phyloP scores from a whole-genome alignment of 35 echinoderm and acorn worm species.

The Diadema setosum region DNA sequence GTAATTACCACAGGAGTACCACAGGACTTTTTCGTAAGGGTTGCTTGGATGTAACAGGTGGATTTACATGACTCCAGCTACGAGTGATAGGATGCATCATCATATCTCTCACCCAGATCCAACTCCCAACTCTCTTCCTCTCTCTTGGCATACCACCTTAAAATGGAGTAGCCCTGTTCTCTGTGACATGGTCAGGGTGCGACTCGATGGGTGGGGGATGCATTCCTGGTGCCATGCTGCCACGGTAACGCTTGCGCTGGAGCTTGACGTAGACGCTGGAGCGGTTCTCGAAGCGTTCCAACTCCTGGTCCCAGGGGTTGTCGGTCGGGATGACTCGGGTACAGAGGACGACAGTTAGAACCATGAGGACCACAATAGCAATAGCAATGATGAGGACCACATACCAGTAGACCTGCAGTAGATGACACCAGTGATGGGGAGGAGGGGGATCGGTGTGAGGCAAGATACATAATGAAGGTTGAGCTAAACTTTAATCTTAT shows the following conservation, averaged over 20 bases:
- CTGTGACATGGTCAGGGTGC: constrained; percentile 15
- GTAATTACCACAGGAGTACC: too few species aligned
- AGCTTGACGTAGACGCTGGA: constrained; percentile 60
- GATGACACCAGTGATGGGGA: neutral
- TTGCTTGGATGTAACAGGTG: too few species aligned
- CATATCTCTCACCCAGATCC: too few species aligned
- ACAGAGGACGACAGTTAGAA: constrained; percentile 73
- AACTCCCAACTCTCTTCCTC: too few species aligned
- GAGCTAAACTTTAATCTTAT: too few species aligned
- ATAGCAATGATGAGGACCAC: constrained; percentile 41
- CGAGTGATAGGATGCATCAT: too few species aligned
- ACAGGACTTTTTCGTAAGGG: too few species aligned
- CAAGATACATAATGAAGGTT: too few species aligned
- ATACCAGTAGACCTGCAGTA: constrained; percentile 77
- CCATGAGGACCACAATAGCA: constrained; percentile 61
- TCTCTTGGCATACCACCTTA: too few species aligned
- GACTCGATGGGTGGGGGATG: neutral
- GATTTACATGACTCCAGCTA: too few species aligned
- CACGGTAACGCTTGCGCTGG: constrained; percentile 43
- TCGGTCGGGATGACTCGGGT: constrained; percentile 66
- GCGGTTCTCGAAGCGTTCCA: constrained; percentile 15
- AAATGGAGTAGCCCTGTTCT: constrained; percentile 27
- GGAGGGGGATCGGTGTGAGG: too few species aligned
- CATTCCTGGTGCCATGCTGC: constrained; percentile 43
- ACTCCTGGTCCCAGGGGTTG: constrained; percentile 82